phyloP scores from a whole-genome alignment of 2,888 invertebrate genomes.

The Drosophila sordidula region DNA sequence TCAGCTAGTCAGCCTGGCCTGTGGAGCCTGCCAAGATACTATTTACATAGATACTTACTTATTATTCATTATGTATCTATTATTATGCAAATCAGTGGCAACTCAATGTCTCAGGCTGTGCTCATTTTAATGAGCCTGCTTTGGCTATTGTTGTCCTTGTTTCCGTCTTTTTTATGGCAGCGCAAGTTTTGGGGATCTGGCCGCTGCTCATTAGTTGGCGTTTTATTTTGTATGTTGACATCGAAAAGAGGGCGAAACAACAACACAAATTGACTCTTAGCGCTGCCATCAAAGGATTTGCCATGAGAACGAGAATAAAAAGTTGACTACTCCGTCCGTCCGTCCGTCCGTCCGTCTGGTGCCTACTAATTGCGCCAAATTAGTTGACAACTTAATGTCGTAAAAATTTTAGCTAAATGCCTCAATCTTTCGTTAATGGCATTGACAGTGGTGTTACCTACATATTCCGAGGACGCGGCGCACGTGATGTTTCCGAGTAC shows the following conservation, averaged over 20 bases:
- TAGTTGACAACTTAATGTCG: slow-evolving; percentile 82
- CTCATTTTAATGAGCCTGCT: slow-evolving; percentile 74
- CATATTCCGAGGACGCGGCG: slow-evolving; percentile 29
- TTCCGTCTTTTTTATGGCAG: slow-evolving; percentile 28
- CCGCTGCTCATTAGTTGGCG: slow-evolving; percentile 53
- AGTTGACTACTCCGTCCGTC: slow-evolving; percentile 33
- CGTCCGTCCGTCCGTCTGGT: background rate
- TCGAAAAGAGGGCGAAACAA: slow-evolving; percentile 6
- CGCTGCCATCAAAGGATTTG: slow-evolving; percentile 76
- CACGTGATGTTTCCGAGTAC: slow-evolving; percentile 58
- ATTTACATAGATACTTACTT: slow-evolving; percentile 52
- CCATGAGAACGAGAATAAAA: slow-evolving; percentile 20
- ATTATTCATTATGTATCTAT: slow-evolving; percentile 79
- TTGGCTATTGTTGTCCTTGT: slow-evolving; percentile 24
- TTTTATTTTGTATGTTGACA: slow-evolving; percentile 43
- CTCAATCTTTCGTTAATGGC: slow-evolving; percentile 75
- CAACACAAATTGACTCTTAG: slow-evolving; percentile 73
- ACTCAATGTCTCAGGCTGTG: slow-evolving; percentile 64
- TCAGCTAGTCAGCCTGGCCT: slow-evolving; percentile 1
- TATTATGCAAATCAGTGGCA: slow-evolving; percentile 83
- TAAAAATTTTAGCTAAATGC: slow-evolving; percentile 76
- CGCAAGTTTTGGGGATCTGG: slow-evolving; percentile 15
- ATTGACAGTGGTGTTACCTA: slow-evolving; percentile 57
- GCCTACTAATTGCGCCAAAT: slow-evolving; percentile 77
- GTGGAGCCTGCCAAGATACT: slow-evolving; percentile 23